Conservation (phyloP, 2,113 vertebrate genomes). For the Proterorhinus semilunaris region DNA sequence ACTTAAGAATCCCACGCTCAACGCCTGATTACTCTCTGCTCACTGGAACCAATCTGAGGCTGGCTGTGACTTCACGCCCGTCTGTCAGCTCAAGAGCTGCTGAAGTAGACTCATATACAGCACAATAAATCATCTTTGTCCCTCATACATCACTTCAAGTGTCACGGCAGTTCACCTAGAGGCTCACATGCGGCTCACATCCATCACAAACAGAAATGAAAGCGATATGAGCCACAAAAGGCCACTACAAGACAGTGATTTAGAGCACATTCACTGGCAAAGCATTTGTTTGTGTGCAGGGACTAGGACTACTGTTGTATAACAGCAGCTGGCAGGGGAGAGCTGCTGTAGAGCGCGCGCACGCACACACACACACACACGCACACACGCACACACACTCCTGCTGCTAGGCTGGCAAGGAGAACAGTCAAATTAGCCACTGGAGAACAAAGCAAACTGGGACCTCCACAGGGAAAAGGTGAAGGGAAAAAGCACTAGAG, state of each 20-base stretch:
- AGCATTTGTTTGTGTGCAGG: conserved; percentile 60
- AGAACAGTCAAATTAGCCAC: conserved; percentile 76
- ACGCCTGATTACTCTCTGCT: conserved; percentile 58
- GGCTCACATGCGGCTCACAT: conserved; percentile 14
- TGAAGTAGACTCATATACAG: conserved; percentile 21
- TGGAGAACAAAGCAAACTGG: conserved; percentile 61
- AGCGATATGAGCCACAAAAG: conserved; percentile 17
- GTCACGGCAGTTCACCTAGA: conserved; percentile 16
- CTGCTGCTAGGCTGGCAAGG: conserved; percentile 63
- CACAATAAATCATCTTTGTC: conserved; percentile 20
- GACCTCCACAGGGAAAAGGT: conserved; percentile 62
- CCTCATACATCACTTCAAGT: conserved; percentile 9
- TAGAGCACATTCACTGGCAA: conserved; percentile 39
- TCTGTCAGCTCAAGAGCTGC: conserved; percentile 49
- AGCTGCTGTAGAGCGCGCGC: conserved; percentile 14
- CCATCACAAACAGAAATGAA: conserved; percentile 42
- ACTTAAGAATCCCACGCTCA: conserved; percentile 54
- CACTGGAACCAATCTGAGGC: conserved; percentile 66
- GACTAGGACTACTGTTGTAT: conserved; percentile 60
- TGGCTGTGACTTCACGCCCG: conserved; percentile 55
- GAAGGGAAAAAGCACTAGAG: conserved; percentile 30
- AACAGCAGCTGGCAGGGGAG: conserved; percentile 70
- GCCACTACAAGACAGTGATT: conserved; percentile 19
- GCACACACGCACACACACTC: conserved; percentile 40
- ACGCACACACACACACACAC: conserved; percentile 35